Percentiles rank a stretch among this genome's conserved stretches.
phyloP scores from a whole-genome alignment of 2,797 vertebrate genomes.

The Acrossocheilus wenchowensis region DNA sequence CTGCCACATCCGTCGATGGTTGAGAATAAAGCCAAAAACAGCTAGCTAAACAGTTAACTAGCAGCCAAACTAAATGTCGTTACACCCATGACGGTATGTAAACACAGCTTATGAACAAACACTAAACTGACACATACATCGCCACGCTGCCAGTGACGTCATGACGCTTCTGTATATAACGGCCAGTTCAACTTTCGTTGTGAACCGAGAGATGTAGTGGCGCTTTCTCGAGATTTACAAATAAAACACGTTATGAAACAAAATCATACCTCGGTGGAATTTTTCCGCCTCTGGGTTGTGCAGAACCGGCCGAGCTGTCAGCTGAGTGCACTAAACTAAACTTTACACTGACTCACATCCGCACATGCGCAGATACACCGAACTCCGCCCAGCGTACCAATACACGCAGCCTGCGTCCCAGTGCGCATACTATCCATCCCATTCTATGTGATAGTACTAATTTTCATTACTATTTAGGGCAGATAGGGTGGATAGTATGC shows the following conservation, averaged over 20 bases:
- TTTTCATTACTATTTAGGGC: too few species aligned
- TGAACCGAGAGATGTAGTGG: too few species aligned
- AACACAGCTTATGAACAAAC: neutral
- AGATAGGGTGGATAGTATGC: too few species aligned
- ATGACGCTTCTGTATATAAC: neutral
- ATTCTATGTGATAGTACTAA: too few species aligned
- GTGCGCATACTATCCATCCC: too few species aligned
- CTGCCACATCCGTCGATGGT: neutral
- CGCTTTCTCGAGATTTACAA: too few species aligned
- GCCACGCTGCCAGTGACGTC: neutral
- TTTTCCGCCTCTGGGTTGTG: neutral
- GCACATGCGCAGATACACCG: slow-evolving; percentile 45
- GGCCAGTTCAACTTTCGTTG: neutral
- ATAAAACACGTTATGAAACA: neutral
- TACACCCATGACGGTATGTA: neutral
- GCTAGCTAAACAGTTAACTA: neutral
- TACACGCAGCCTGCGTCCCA: neutral
- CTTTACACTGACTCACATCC: slow-evolving; percentile 40
- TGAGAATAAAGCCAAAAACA: neutral
- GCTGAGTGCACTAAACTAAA: neutral
- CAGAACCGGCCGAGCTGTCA: neutral
- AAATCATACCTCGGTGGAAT: neutral
- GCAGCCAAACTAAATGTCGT: neutral
- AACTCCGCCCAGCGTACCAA: neutral
- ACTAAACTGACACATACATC: neutral